These are phyloP conservation scores for Podiceps cristatus DNA, from an alignment of 2,113 vertebrate genomes.

Conservation along the genomic window DNA sequence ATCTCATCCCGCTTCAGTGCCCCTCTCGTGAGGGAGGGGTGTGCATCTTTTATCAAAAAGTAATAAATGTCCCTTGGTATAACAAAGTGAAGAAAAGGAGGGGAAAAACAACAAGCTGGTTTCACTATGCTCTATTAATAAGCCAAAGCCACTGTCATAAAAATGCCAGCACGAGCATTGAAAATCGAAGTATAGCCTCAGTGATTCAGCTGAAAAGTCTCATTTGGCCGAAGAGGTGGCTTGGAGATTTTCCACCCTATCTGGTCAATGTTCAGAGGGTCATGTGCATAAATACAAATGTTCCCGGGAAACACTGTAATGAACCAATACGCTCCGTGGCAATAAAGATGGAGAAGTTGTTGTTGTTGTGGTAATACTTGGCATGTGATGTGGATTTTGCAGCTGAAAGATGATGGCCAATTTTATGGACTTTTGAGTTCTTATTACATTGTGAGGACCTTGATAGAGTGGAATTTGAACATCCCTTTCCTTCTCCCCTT, in stretches of 20 bases:
- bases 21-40: neutral
- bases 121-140: conserved; percentile 10
- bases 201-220: neutral
- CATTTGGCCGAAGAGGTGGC: neutral
- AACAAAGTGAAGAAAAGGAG: neutral
- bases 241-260: conserved; percentile 30
- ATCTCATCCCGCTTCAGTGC: neutral
- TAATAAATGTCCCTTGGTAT: neutral
- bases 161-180: neutral
- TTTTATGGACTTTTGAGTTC: conserved; percentile 50
- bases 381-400: neutral
- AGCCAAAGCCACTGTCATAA: neutral
- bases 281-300: conserved; percentile 10
- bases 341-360: conserved; percentile 5
- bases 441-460: neutral
- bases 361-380: neutral
- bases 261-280: neutral
- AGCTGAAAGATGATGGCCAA: neutral
- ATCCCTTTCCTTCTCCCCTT: neutral
- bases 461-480: neutral
- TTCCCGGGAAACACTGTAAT: conserved; percentile 13
- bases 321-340: neutral
- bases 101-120: neutral
- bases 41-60: neutral
- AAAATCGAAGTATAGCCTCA: neutral